Base-by-base conservation (phyloP, 2,888 invertebrate species). In the Cephus spinipes region DNA sequence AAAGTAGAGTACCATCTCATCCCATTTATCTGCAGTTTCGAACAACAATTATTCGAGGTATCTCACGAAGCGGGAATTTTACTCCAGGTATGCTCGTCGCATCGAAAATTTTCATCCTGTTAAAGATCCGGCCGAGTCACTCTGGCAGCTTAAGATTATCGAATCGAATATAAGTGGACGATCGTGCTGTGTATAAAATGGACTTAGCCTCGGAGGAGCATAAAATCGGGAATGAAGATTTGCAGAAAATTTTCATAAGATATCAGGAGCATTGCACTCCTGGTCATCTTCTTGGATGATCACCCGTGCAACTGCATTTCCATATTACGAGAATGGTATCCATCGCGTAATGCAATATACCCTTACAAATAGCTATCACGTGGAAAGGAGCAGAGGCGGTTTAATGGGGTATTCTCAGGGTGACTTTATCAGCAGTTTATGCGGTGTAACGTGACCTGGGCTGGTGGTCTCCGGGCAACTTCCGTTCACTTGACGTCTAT, bases 341-440 rank as follows among this genome's bases (percentile, higher is more conserved):
- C 23, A 23, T 55, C 23, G 55, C 55, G 55, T 9, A 23, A 55
- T 23, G 55, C 55, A 55, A 55, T 55, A 23, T 23, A 55, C 55
- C 55, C 23, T 55, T 15, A 23, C 23, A 55, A 55, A 55, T 55
- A 55, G 15, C 55, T 55, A 55, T 23, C 23, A 55, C 1, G 23
- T 55, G 40, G 40, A 23, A 40, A 55, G 55, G 23, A 55, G 55
- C 23, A 55, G 55, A 55, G 23, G 55, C 15, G 23, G 23, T 55
- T 55, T 55, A 55, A 55, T 23, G 55, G 55, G 71, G 71, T 71
- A 33, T 71, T 15, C 32, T 32, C 23, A 76, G 77, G 82, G 82
- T 82, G 81, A 81, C 82, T 82, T 86, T 86, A 86, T 86, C 86
- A 85, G 82, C 85, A 80, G 81, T 83, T 86, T 83, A 83, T 84